Evolutionary conservation across 2,888 invertebrate species (phyloP), one percentile per base, ranked within the genome.

Genomic region (Neocrepidodera transversa): DNA sequence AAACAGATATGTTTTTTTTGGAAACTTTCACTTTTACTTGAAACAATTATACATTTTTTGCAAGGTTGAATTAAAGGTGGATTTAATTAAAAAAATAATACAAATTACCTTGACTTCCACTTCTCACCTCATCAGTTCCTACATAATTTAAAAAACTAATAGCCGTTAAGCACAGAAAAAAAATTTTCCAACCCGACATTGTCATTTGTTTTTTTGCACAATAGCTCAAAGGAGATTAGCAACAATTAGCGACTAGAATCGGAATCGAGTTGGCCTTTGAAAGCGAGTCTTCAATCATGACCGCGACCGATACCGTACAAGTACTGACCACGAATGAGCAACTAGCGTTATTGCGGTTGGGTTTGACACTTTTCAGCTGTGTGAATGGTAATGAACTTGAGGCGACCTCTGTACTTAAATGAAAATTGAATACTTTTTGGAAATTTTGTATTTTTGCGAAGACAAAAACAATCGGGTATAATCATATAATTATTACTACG

Each of bases 91-190:
- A n/a, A n/a, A n/a, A 30, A 30, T 13, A 35, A 35, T 14, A 35
- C 8, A 50, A 17, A 18, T 49, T 57, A 57, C 49, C 49, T 57
- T 16, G 16, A 36, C 16, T 16, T 4, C n/a, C 26, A 45, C 7
- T 23, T 4, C 11, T 28, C 20, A 1, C 14, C 7, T 50, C 53
- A 23, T 53, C 50, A 49, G 28, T 35, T 13, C 16, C 45, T 7
- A 38, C 53, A 35, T 2, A 11, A 11, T 14, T 3, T 11, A 35
- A 11, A 5, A 14, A 35, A 11, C 2, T 14, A 11, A 35, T 1
- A 3, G 13, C 35, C 35, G 35, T 35, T 43, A 48, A 17, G 1
- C 17, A 53, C 30, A 16, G 45, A 43, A 53, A 48, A 59, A 13
- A 49, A 11, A 49, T 8, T 10, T 18, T 36, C 23, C 13, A 61